phyloP scores from a whole-genome alignment of 2,797 vertebrate genomes.

The Myotis vivesi region DNA sequence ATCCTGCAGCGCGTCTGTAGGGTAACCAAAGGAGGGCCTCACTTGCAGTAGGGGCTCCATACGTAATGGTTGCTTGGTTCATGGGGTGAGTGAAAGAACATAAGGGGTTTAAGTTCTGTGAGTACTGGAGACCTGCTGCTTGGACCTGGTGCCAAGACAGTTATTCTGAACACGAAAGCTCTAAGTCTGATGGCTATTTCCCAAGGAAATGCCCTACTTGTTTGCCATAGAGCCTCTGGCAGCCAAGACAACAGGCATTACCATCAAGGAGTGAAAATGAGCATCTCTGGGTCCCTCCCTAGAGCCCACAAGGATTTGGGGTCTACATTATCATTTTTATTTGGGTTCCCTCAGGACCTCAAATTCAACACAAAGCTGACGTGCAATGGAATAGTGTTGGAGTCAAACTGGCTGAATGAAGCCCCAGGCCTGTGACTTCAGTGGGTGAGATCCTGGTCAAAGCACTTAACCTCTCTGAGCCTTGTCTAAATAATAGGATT shows the following conservation, averaged over 20 bases:
- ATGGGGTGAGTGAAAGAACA: neutral
- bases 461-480: neutral
- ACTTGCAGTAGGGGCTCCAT: neutral
- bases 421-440: neutral
- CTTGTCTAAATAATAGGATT: neutral
- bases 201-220: neutral
- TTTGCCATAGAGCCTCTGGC: neutral
- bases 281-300: neutral
- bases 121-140: neutral
- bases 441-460: neutral
- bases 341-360: neutral
- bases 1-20: neutral
- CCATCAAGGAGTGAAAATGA: neutral
- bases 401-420: constrained; percentile 32
- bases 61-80: neutral
- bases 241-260: neutral
- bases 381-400: neutral
- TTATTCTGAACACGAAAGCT: neutral
- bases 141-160: neutral
- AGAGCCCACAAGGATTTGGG: neutral
- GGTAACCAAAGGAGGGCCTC: neutral
- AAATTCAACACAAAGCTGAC: neutral
- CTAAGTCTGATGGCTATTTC: neutral
- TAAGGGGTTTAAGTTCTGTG: neutral
- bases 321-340: neutral